Percentiles rank a stretch among this genome's conserved stretches.
These are phyloP conservation scores for Lagorchestes hirsutus DNA, from an alignment of 2,797 vertebrate genomes.

Conservation along the genomic window DNA sequence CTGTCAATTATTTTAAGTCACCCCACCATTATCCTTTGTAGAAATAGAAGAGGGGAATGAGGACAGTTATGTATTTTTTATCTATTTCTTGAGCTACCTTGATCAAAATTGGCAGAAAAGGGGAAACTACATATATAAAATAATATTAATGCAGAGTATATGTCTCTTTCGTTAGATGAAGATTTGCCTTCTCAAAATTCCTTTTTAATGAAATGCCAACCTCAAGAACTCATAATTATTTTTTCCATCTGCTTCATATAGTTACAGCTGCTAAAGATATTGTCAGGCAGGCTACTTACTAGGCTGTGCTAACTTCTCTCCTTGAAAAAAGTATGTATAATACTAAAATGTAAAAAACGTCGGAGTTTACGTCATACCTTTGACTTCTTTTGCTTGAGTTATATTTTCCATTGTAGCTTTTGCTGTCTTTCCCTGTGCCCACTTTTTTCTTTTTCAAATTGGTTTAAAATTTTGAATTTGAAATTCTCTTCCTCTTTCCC, in stretches of 20 bases:
- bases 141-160: slow-evolving; percentile 71
- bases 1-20: background rate
- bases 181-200: slow-evolving; percentile 76
- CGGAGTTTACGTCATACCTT: background rate
- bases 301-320: slow-evolving; percentile 77
- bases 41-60: background rate
- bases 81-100: background rate
- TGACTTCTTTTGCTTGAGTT: background rate
- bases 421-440: background rate
- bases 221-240: slow-evolving; percentile 81
- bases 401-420: background rate
- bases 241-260: slow-evolving; percentile 80
- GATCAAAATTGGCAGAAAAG: background rate
- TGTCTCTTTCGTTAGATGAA: background rate
- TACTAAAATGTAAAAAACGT: background rate
- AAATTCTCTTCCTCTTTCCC: background rate
- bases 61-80: background rate
- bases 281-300: slow-evolving; percentile 80
- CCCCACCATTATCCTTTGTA: background rate
- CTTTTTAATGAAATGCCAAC: slow-evolving; percentile 80
- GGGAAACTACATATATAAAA: slow-evolving; percentile 52
- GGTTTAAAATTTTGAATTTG: background rate
- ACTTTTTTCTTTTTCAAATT: background rate
- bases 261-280: slow-evolving; percentile 81
- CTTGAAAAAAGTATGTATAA: slow-evolving; percentile 64